Base-by-base conservation (phyloP, 2,797 vertebrate species). In the Sebastiscus tertius region DNA sequence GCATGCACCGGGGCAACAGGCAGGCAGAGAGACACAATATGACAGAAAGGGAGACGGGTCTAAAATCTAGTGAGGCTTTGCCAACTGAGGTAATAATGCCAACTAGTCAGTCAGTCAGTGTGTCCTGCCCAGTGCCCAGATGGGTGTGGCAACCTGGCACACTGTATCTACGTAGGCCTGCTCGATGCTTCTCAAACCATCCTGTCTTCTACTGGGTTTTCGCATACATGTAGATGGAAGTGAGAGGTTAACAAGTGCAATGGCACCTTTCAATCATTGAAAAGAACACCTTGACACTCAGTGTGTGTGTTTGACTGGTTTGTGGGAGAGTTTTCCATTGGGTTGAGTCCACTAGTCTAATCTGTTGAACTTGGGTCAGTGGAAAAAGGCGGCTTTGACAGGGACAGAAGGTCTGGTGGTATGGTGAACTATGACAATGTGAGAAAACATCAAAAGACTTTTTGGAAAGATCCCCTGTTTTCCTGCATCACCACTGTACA, bases 201-300 rank as follows among this genome's bases (percentile, higher is more conserved):
- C 58, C 52, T 9, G 31, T 69, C 64, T 39, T 52, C 29, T 46
- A 31, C 24, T 54, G 39, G 52, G 20, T 46, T 52, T 71, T 54
- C 42, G 34, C 58, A 59, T 62, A 26, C 34, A 71, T 22, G 70
- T 74, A 72, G 72, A 83, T 49, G 55, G 27, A 55, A 72, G 46
- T 55, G 36, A 66, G 54, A 78, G 89, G 85, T 91, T 91, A 93
- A 88, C 90, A 85, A 90, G 93, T 93, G 77, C 89, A 90, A 63
- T 74, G 64, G 72, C 77, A 85, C 77, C 82, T 88, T 89, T 92
- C 83, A 92, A 87, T 93, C 86, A 91, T 82, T 93, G 87, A 92
- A 93, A 84, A 88, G 84, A 91, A 88, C 89, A 91, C 77, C 78
- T 87, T 88, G 80, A 86, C 66, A 84, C 78, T 76, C 42, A 39